Percentiles rank a stretch among this genome's conserved stretches.
Conservation (phyloP, 2,888 invertebrate genomes). For the Thelaira solivaga region DNA sequence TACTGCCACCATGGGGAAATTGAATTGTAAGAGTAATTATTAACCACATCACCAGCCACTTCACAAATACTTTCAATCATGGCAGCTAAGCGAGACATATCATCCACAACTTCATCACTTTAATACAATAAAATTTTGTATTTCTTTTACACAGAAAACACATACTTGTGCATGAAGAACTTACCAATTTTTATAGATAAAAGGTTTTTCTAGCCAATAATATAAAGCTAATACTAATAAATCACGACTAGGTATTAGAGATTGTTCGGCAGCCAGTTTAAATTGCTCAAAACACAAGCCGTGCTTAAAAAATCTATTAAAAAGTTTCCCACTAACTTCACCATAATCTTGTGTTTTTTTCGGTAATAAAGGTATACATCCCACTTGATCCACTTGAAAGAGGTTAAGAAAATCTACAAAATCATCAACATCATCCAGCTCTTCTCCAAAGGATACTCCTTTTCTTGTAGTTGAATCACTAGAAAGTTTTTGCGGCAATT, state of each 20-base stretch:
- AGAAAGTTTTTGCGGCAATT: conserved; percentile 12
- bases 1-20: conserved; percentile 90
- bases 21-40: conserved; percentile 80
- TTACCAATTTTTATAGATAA: conserved; percentile 75
- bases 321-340: conserved; percentile 70
- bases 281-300: conserved; percentile 77
- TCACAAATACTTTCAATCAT: conserved; percentile 83
- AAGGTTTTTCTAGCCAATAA: conserved; percentile 84
- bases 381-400: conserved; percentile 71
- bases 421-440: conserved; percentile 78
- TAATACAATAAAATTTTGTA: not conserved
- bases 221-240: conserved; percentile 84
- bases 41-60: conserved; percentile 80
- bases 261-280: conserved; percentile 66
- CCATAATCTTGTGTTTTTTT: conserved; percentile 71
- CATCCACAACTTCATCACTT: conserved; percentile 77
- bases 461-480: conserved; percentile 59
- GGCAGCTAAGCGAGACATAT: conserved; percentile 84
- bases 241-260: conserved; percentile 78
- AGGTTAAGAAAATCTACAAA: conserved; percentile 78
- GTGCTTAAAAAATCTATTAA: conserved; percentile 71
- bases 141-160: no score
- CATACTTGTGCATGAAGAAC: not conserved
- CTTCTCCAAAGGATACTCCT: conserved; percentile 80
- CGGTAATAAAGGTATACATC: conserved; percentile 73